Conservation (phyloP, 2,888 invertebrate species). For the Abscondita cerata region DNA sequence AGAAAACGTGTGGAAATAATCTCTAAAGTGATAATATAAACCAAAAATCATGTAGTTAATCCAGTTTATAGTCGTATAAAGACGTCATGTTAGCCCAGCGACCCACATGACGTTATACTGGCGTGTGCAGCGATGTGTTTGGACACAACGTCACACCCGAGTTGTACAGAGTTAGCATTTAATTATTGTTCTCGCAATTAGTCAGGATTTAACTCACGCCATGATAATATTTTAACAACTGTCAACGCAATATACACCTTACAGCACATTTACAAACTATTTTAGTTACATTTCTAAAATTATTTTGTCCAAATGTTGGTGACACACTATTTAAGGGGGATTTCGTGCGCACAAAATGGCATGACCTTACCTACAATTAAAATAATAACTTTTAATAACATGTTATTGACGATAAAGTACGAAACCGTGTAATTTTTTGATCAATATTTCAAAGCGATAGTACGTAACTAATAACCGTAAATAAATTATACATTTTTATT, state of each 20-base stretch:
- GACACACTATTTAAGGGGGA: slow-evolving; percentile 1
- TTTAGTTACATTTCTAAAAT: slow-evolving; percentile 15
- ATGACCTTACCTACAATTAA: slow-evolving; percentile 3
- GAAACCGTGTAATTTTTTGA: slow-evolving; percentile 7
- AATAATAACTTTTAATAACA: slow-evolving; percentile 12
- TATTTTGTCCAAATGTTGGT: background rate
- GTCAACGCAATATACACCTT: slow-evolving; percentile 44
- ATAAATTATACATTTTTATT: background rate
- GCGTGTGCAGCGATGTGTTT: slow-evolving; percentile 48
- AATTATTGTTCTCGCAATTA: slow-evolving; percentile 50
- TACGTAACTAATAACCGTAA: background rate
- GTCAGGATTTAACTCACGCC: slow-evolving; percentile 44
- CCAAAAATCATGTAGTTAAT: slow-evolving; percentile 37
- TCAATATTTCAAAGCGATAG: slow-evolving; percentile 7
- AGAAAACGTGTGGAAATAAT: slow-evolving; percentile 20
- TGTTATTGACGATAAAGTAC: slow-evolving; percentile 3
- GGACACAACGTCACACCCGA: slow-evolving; percentile 39
- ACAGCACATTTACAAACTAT: slow-evolving; percentile 8
- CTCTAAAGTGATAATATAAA: slow-evolving; percentile 26
- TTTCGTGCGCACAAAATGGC: background rate
- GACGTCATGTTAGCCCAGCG: slow-evolving; percentile 47
- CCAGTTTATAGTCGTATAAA: slow-evolving; percentile 49
- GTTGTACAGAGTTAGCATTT: slow-evolving; percentile 48
- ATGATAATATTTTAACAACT: slow-evolving; percentile 48
- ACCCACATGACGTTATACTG: slow-evolving; percentile 49